A percentile compares a stretch with the other conserved stretches of the same genome.
These are phyloP conservation scores for Trisateles emortualis DNA, from an alignment of 2,888 invertebrate genomes.

Conservation along the genomic window DNA sequence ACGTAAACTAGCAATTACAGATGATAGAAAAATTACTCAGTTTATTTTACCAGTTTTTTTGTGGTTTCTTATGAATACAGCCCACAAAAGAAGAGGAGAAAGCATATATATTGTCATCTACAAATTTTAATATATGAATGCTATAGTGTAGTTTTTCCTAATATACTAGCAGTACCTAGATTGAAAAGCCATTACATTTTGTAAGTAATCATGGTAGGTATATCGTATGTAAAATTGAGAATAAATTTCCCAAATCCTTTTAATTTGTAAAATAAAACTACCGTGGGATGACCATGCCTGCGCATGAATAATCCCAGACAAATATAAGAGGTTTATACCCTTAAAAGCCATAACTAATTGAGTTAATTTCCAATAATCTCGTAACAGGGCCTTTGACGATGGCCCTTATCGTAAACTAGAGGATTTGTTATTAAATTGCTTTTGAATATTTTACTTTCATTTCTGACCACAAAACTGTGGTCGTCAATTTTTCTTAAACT, in stretches of 20 bases:
- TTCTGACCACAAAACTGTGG: background rate
- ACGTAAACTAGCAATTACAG: no score
- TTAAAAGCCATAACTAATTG: slow-evolving; percentile 1
- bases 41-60: no score
- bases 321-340: background rate
- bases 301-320: background rate
- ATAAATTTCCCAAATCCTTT: background rate
- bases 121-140: no score
- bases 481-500: background rate
- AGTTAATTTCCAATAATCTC: background rate
- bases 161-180: no score
- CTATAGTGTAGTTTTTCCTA: no score
- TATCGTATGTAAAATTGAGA: no score
- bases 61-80: no score
- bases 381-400: background rate
- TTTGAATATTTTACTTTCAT: background rate
- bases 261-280: background rate
- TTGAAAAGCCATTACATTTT: no score
- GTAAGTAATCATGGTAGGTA: no score
- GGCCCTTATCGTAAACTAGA: background rate
- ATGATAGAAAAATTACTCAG: no score
- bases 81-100: no score
- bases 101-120: no score
- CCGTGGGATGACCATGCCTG: background rate
- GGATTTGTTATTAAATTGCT: background rate